Evolutionary conservation across 2,113 vertebrate genomes (phyloP), one percentile per base, ranked within the genome.

Genomic region (Dicaeum eximium): DNA sequence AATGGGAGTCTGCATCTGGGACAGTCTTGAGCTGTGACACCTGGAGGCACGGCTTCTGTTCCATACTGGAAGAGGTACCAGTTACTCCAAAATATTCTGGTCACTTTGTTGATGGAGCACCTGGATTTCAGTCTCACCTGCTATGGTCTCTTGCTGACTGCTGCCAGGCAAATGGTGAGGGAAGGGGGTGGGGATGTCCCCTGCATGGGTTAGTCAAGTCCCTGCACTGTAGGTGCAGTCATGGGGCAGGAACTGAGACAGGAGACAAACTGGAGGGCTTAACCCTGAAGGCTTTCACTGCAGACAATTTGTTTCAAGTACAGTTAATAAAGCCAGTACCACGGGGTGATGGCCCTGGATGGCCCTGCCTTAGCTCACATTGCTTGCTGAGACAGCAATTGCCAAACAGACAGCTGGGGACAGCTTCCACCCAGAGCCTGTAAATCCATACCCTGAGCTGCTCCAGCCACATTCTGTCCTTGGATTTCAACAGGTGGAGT

Each of bases 401-500:
- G 71, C 66, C 79, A 93, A 72, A 38, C 12, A 77, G 62, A 53
- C 54, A 80, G 58, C 86, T 88, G 50, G 27, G 47, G 42, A 88
- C 62, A 88, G 42, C 42, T 88, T 91, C 61, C 44, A 54, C 47
- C 45, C 62, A 62, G 42, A 70, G 50, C 33, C 50, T 77, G 35
- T 86, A 90, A 88, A 85, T 58, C 24, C 80, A 77, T 24, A 73
- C 8, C 2, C 2, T 28, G 60, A 92, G 47, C 53, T 69, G 21
- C 50, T 79, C 53, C 53, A 81, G 38, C 28, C 72, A 64, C 1
- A 0, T 14, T 71, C 44, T 78, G 51, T 51, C 79, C 60, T 86
- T 93, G n/a, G 33, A 74, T 93, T 90, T 94, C 77, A 91, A 86
- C 72, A 95, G 60, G 56, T 80, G 83, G 67, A 90, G 33, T 66